phyloP scores from a whole-genome alignment of 2,113 vertebrate genomes.

The Zosterops lateralis region DNA sequence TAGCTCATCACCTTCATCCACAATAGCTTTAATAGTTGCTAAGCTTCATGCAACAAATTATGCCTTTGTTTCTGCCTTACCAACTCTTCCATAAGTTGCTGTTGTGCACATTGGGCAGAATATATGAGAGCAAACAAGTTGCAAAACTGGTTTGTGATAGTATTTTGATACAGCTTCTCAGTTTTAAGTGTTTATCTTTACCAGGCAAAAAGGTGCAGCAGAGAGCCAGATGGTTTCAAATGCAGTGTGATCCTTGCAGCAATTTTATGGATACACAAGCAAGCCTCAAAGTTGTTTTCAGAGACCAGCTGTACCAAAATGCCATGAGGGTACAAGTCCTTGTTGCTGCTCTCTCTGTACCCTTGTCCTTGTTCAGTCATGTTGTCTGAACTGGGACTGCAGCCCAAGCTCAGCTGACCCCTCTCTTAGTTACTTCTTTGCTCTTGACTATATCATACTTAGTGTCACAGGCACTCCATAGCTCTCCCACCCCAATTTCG shows the following conservation, averaged over 20 bases:
- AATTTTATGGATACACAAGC: neutral
- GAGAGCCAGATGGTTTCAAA: neutral
- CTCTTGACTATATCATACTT: rapidly evolving
- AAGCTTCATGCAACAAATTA: neutral
- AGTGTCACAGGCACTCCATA: neutral
- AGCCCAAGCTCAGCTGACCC: neutral
- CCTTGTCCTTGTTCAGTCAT: rapidly evolving
- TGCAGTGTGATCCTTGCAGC: rapidly evolving
- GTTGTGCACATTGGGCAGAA: neutral
- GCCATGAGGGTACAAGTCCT: neutral
- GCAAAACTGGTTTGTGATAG: neutral
- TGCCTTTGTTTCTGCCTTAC: constrained; percentile 31
- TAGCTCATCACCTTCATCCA: neutral
- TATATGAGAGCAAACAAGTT: neutral
- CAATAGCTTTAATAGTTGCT: constrained; percentile 25
- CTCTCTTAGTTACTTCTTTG: neutral
- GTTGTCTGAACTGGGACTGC: neutral
- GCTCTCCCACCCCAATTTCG: neutral
- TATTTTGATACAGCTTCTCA: neutral
- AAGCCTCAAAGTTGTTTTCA: neutral
- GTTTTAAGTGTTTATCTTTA: neutral
- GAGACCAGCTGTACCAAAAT: neutral
- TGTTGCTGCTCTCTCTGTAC: neutral
- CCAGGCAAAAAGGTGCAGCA: neutral
- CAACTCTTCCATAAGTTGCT: neutral